Evolutionary conservation across 35 echinoderm and acorn worm species (phyloP).

Genomic region (Patiria miniata): DNA sequence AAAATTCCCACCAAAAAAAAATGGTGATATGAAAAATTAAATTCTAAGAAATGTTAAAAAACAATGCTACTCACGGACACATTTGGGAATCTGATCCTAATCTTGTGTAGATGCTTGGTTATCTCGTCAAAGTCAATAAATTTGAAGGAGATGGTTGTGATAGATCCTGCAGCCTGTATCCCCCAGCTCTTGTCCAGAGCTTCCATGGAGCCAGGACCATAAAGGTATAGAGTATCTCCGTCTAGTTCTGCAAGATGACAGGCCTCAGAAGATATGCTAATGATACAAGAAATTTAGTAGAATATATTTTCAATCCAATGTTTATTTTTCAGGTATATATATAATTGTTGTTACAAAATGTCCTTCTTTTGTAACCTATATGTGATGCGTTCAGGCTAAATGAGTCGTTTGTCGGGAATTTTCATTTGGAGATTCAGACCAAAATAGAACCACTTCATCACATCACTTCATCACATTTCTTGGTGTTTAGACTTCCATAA

Average conservation of each 20-base stretch:
- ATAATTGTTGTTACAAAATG: not conserved
- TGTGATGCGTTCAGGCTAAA: not conserved
- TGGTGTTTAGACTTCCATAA: too few relatives aligned
- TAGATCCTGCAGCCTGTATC: conserved; percentile 87
- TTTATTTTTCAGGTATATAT: too few relatives aligned
- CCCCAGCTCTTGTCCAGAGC: conserved; percentile 98
- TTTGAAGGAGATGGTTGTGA: conserved; percentile 79
- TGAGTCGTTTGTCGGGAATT: too few relatives aligned
- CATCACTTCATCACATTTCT: too few relatives aligned
- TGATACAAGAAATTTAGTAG: too few relatives aligned
- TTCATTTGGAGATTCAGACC: too few relatives aligned
- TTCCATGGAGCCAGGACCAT: conserved; percentile 92
- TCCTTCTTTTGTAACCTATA: not conserved
- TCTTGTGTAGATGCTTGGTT: conserved; percentile 86
- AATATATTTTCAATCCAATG: too few relatives aligned
- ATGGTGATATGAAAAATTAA: not conserved
- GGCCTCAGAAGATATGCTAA: conserved; percentile 68
- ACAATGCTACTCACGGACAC: conserved; percentile 75
- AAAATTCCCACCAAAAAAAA: not conserved
- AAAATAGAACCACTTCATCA: too few relatives aligned
- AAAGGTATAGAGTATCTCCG: conserved; percentile 86
- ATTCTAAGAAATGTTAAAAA: not conserved
- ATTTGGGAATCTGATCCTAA: conserved; percentile 93
- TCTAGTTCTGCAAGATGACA: conserved; percentile 93
- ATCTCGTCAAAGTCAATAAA: conserved; percentile 89